Evolutionary conservation across 1,140 invertebrate species (phyloP), one percentile per base, ranked within the genome.

Genomic region (Caenorhabditis briggsae): DNA sequence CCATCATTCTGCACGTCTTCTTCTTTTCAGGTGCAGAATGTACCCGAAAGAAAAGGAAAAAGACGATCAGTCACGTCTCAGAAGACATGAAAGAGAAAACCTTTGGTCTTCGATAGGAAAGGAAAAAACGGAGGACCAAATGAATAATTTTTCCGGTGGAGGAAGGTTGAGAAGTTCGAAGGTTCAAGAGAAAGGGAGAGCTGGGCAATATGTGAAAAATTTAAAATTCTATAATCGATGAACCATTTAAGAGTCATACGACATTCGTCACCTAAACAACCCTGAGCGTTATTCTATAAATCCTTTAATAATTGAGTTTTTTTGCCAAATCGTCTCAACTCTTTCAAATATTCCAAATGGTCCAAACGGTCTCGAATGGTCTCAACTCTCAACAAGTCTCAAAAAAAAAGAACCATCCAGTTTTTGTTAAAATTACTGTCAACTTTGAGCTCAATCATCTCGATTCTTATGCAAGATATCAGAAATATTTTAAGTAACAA

Each of bases 11-110:
- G 64, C 64, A 46, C 64, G 64, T 70, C 41, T 64, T 33, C 59
- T 14, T 33, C 33, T 33, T 33, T 61, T 61, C 59, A 70, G 64
- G 64, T 70, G 64, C 41, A 70, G 14, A 46, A 70, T 70, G 41
- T 70, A 46, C 64, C 64, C 46, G 59, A 64, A 59, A 8, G 50
- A 53, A 58, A n/a, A 20, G 50, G 16, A 53, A 64, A 46, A 70
- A 46, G 20, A 46, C 64, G 64, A 70, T 70, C 64, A 70, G 64
- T 70, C 64, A 70, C 64, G 64, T 70, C 64, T 70, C 33, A 70
- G 64, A 70, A 70, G 41, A 46, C 33, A 70, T 23, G 59, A 61
- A 61, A 11, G 23, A 61, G 23, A 25, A 61, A 33, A 33, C 18
- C 12, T 70, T 70, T 70, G 64, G 41, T 70, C 41, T 41, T 43